phyloP scores from a whole-genome alignment of 1,140 invertebrate genomes.

The Caenorhabditis remanei region DNA sequence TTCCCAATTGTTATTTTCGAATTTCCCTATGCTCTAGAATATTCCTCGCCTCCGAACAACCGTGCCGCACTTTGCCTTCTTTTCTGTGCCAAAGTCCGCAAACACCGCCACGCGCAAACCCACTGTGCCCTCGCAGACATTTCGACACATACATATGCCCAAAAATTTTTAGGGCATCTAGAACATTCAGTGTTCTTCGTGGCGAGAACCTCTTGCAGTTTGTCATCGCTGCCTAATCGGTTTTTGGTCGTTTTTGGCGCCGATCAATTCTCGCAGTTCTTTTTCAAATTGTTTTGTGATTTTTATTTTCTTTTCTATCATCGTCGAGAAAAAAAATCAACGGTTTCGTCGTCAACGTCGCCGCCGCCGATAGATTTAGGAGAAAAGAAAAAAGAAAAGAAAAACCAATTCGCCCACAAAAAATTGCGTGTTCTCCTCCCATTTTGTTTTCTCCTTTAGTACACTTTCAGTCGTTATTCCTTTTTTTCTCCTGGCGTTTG shows the following conservation, averaged over 20 bases:
- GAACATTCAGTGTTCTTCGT: conserved; percentile 49
- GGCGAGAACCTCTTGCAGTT: conserved; percentile 20
- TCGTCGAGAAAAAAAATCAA: too few species aligned
- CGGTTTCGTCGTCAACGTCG: not conserved
- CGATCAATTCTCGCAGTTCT: not conserved
- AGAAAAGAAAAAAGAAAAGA: not conserved
- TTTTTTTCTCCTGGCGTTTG: not conserved
- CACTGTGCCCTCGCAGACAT: not conserved
- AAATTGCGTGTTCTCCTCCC: not conserved
- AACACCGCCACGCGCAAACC: not conserved
- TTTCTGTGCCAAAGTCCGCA: not conserved
- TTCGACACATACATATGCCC: not conserved
- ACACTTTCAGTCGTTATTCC: conserved; percentile 24
- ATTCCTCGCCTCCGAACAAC: too few species aligned
- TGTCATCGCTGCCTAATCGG: conserved; percentile 2
- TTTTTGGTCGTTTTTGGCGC: conserved; percentile 11
- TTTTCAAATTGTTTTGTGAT: not conserved
- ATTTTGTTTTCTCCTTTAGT: not conserved
- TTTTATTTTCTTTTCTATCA: not conserved
- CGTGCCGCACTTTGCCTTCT: not conserved
- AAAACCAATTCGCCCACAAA: not conserved
- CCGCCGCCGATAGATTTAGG: not conserved
- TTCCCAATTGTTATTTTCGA: too few species aligned
- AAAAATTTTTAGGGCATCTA: conserved; percentile 23
- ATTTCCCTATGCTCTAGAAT: too few species aligned